These are phyloP conservation scores for Drosophila aldrichi DNA, from an alignment of 2,888 invertebrate genomes.

Conservation along the genomic window DNA sequence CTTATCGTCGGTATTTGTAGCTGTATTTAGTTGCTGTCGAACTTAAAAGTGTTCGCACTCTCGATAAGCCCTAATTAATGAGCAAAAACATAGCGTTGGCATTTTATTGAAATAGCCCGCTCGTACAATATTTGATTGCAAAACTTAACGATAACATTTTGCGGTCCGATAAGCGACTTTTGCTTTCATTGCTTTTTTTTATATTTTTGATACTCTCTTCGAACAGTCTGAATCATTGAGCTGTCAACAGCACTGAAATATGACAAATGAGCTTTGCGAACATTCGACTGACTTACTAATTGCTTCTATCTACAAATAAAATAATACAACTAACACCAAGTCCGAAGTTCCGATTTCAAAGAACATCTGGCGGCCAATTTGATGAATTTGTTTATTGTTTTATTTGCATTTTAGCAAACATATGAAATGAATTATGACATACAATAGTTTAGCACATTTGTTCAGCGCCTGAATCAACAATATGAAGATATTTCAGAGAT, in stretches of 20 bases:
- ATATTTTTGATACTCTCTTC: conserved; percentile 3
- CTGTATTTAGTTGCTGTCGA: conserved; percentile 49
- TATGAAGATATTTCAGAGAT: background rate
- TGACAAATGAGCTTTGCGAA: conserved; percentile 32
- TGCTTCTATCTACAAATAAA: conserved; percentile 27
- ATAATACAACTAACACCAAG: conserved; percentile 20
- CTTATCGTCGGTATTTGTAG: conserved; percentile 49
- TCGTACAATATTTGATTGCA: conserved; percentile 23
- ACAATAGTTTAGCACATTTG: conserved; percentile 25
- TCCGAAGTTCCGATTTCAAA: conserved; percentile 48
- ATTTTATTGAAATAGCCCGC: conserved; percentile 2
- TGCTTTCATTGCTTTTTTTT: background rate
- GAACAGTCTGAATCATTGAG: conserved; percentile 37
- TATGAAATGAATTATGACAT: conserved; percentile 19
- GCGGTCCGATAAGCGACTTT: conserved; percentile 34
- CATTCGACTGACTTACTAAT: conserved; percentile 18
- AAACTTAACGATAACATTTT: conserved; percentile 25
- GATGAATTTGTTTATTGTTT: conserved; percentile 46
- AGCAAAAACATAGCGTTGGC: conserved; percentile 4
- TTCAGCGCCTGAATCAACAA: background rate
- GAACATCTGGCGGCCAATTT: conserved; percentile 45
- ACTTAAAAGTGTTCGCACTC: conserved; percentile 45
- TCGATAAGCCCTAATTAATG: conserved; percentile 59
- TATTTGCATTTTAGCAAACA: conserved; percentile 19
- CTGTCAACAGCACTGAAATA: conserved; percentile 32